Evolutionary conservation across 2,888 invertebrate species (phyloP).

Genomic region (Yponomeuta sedellus): DNA sequence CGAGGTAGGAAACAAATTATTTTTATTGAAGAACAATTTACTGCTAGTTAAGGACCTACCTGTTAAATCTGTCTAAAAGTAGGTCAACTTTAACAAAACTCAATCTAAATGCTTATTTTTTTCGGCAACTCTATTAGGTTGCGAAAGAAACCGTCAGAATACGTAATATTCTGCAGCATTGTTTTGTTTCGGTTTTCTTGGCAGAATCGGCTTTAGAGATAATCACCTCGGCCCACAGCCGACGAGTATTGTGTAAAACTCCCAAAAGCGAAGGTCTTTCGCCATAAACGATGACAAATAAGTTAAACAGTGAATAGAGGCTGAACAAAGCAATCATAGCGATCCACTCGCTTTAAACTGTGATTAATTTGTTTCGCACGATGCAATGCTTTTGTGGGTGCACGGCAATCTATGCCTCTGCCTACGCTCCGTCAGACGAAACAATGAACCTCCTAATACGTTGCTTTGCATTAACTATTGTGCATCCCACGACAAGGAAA

Average conservation of each 20-base stretch:
- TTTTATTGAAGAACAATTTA: neutral
- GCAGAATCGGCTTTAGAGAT: neutral
- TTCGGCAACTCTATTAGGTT: neutral
- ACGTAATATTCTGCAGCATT: neutral
- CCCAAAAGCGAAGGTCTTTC: conserved; percentile 11
- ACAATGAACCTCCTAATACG: conserved; percentile 52
- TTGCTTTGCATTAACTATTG: conserved; percentile 37
- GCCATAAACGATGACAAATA: conserved; percentile 11
- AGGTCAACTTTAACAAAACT: neutral
- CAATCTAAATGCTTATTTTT: neutral
- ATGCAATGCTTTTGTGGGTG: conserved; percentile 42
- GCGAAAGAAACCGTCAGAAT: neutral
- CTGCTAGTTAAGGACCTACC: neutral
- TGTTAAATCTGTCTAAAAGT: neutral
- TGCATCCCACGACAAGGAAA: conserved; percentile 15
- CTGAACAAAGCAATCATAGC: conserved; percentile 13
- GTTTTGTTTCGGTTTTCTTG: neutral
- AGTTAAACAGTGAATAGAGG: neutral
- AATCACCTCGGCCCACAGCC: neutral
- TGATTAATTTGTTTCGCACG: conserved; percentile 15
- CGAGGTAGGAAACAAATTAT: neutral
- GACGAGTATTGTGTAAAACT: neutral
- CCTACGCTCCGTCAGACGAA: conserved; percentile 46
- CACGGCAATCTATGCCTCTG: conserved; percentile 39
- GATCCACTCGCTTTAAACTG: conserved; percentile 8